These are phyloP conservation scores for Aplocera efformata DNA, from an alignment of 2,888 invertebrate species.

Conservation along the genomic window DNA sequence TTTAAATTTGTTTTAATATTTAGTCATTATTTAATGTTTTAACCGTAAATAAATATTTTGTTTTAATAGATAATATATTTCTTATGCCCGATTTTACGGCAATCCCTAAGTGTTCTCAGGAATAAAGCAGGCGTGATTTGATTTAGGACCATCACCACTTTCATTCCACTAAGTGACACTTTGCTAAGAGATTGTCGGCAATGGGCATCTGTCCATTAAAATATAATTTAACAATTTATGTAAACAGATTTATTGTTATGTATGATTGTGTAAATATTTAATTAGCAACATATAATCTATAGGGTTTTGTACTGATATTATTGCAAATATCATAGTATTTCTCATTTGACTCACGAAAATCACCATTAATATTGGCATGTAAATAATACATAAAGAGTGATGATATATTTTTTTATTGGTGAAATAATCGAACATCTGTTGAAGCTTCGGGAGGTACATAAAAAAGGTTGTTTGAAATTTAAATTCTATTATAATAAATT, in stretches of 20 bases:
- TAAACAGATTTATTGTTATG: slow-evolving; percentile 35
- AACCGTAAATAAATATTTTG: slow-evolving; percentile 13
- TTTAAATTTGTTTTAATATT: slow-evolving; percentile 23
- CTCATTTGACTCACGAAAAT: slow-evolving; percentile 13
- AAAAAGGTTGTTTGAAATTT: slow-evolving; percentile 53
- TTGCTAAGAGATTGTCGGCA: no score
- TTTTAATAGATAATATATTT: no score
- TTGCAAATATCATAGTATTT: slow-evolving; percentile 35
- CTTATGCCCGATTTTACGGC: no score
- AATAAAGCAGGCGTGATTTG: no score
- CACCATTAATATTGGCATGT: slow-evolving; percentile 37
- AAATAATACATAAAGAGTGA: slow-evolving; percentile 50
- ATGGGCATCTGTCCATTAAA: slow-evolving; percentile 13
- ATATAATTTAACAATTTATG: slow-evolving; percentile 7
- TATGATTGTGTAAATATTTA: slow-evolving; percentile 67
- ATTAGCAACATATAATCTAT: slow-evolving; percentile 42
- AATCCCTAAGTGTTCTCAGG: no score
- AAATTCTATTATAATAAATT: slow-evolving; percentile 55
- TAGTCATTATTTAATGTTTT: slow-evolving; percentile 27
- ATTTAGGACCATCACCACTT: no score
- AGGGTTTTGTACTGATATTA: slow-evolving; percentile 61
- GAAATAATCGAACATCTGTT: slow-evolving; percentile 45
- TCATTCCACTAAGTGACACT: no score
- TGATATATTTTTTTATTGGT: slow-evolving; percentile 69
- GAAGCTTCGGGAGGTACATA: slow-evolving; percentile 38